phyloP scores from a whole-genome alignment of 2,888 invertebrate genomes.

The Leucozona laternaria region DNA sequence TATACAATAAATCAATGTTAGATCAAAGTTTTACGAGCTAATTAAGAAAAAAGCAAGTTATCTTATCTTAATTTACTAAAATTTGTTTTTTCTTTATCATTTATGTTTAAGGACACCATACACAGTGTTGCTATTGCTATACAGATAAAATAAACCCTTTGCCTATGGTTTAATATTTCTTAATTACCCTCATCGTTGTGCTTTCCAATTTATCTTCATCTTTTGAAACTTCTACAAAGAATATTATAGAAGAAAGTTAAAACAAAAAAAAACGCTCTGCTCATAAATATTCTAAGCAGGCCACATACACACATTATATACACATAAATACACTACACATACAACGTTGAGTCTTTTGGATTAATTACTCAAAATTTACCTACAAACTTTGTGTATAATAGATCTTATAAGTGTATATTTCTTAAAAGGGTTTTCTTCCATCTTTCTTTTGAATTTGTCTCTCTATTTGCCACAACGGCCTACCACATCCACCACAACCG shows the following conservation, averaged over 20 bases:
- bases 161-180: neutral
- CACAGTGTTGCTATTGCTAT: too few relatives aligned
- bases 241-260: neutral
- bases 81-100: too few relatives aligned
- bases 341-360: neutral
- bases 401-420: neutral
- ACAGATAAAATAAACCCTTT: neutral
- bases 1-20: neutral
- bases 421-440: neutral
- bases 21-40: too few relatives aligned
- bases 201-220: constrained; percentile 25
- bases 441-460: constrained; percentile 25
- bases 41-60: too few relatives aligned
- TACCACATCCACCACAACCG: constrained; percentile 51
- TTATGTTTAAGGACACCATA: too few relatives aligned
- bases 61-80: too few relatives aligned
- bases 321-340: neutral
- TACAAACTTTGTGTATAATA: neutral
- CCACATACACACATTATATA: neutral
- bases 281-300: neutral
- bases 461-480: neutral
- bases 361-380: constrained; percentile 14
- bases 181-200: neutral
- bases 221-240: constrained; percentile 3
- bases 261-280: too few relatives aligned